Conservation (phyloP, 2,797 vertebrate genomes). For the Gouania willdenowi region DNA sequence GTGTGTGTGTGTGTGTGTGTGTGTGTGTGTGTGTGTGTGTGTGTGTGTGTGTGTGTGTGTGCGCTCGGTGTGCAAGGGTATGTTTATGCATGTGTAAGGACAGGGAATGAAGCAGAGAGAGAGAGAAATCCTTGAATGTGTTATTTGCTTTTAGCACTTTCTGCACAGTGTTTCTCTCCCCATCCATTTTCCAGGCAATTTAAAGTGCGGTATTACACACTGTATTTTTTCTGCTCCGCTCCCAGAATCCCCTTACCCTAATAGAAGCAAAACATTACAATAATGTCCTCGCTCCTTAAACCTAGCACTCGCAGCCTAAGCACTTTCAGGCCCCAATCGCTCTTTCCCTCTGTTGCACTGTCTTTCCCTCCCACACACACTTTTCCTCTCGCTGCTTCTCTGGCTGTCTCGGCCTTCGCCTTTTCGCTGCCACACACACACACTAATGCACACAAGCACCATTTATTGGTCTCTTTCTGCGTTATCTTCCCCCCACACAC, state of each 20-base stretch:
- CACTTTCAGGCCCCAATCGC: slow-evolving; percentile 72
- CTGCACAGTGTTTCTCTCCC: slow-evolving; percentile 75
- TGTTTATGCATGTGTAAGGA: slow-evolving; percentile 21
- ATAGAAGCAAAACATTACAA: slow-evolving; percentile 84
- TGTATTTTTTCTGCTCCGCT: slow-evolving; percentile 62
- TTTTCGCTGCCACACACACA: slow-evolving; percentile 9
- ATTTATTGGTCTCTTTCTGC: slow-evolving; percentile 38
- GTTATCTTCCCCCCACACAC: slow-evolving; percentile 46
- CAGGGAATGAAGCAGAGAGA: slow-evolving; percentile 33
- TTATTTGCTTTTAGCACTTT: slow-evolving; percentile 82
- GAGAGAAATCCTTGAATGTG: slow-evolving; percentile 70
- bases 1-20: slow-evolving; percentile 10
- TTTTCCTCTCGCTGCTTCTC: slow-evolving; percentile 22
- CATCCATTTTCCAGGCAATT: slow-evolving; percentile 83
- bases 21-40: slow-evolving; percentile 23
- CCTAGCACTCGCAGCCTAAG: slow-evolving; percentile 75
- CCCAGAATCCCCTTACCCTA: slow-evolving; percentile 75
- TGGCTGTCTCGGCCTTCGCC: slow-evolving; percentile 43
- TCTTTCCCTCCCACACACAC: slow-evolving; percentile 57
- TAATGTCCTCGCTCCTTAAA: slow-evolving; percentile 80
- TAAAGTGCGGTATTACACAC: slow-evolving; percentile 79
- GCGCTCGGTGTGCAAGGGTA: slow-evolving; percentile 16
- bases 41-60: slow-evolving; percentile 18
- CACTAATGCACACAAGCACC: not conserved
- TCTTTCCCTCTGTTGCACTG: slow-evolving; percentile 55